Percentiles rank a stretch among this genome's conserved stretches.
Conservation (phyloP, 2,888 invertebrate genomes). For the Drosophila rubida region DNA sequence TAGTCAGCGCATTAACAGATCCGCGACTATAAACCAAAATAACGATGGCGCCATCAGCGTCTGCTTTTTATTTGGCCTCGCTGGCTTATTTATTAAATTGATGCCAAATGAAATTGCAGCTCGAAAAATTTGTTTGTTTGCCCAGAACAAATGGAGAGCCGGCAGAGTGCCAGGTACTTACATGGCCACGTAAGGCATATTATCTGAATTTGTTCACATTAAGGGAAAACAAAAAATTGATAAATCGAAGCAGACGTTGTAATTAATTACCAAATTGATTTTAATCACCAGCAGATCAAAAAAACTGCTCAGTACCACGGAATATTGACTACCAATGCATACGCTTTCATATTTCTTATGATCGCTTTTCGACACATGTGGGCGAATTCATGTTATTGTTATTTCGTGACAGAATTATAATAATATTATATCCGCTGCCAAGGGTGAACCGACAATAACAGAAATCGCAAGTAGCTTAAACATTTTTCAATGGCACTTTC, state of each 20-base stretch:
- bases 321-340: not conserved
- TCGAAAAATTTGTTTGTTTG: slow-evolving; percentile 29
- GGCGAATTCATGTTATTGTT: slow-evolving; percentile 7
- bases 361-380: not conserved
- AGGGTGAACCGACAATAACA: slow-evolving; percentile 10
- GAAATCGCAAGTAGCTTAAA: slow-evolving; percentile 36
- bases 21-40: slow-evolving; percentile 73
- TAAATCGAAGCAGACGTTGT: not conserved
- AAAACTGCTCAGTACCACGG: not conserved
- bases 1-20: slow-evolving; percentile 75
- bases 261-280: slow-evolving; percentile 7
- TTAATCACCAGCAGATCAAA: not conserved
- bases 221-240: slow-evolving; percentile 2
- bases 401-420: slow-evolving; percentile 14
- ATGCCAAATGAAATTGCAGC: slow-evolving; percentile 60
- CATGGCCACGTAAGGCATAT: slow-evolving; percentile 1
- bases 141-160: not conserved
- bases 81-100: slow-evolving; percentile 75
- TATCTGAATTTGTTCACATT: slow-evolving; percentile 49
- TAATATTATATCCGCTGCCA: slow-evolving; percentile 1
- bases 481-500: slow-evolving; percentile 41
- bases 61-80: slow-evolving; percentile 65
- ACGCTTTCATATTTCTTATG: not conserved
- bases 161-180: slow-evolving; percentile 12
- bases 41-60: slow-evolving; percentile 54